These are phyloP conservation scores for Osmerus eperlanus DNA, from an alignment of 2,113 vertebrate species.

Conservation along the genomic window DNA sequence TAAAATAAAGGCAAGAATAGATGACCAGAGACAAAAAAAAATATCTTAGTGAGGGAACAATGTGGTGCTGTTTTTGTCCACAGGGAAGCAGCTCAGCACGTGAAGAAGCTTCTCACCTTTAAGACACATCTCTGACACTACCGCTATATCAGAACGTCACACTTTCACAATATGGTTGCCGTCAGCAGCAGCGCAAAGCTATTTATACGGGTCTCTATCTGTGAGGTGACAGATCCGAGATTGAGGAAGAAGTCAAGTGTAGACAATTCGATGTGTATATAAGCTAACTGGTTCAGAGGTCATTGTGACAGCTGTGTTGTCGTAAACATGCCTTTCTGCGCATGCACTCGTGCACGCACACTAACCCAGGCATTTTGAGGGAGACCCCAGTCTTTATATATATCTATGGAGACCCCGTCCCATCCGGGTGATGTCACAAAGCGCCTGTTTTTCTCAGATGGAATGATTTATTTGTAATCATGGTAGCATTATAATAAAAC, in stretches of 20 bases:
- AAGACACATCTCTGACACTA: constrained; percentile 26
- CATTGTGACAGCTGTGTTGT: not conserved
- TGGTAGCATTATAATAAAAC: constrained; percentile 85
- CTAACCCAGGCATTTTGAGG: not conserved
- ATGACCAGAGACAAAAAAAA: too few relatives aligned
- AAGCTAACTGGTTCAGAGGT: not conserved
- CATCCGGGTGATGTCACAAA: constrained; percentile 21
- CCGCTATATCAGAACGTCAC: constrained; percentile 17
- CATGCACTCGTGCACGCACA: not conserved
- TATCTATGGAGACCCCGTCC: not conserved
- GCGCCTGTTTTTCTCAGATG: constrained; percentile 62
- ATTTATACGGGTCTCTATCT: constrained; percentile 43
- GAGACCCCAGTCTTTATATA: too few relatives aligned
- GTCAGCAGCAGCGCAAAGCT: constrained; percentile 29
- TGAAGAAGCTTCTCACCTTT: constrained; percentile 33
- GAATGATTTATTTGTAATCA: constrained; percentile 95
- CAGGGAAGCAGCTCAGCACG: constrained; percentile 14
- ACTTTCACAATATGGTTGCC: constrained; percentile 31
- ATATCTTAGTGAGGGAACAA: too few relatives aligned
- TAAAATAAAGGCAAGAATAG: too few relatives aligned
- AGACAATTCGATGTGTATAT: not conserved
- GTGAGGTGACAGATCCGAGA: constrained; percentile 1
- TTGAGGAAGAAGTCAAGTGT: constrained; percentile 3
- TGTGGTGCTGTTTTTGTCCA: not conserved
- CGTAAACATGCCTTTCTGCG: not conserved